phyloP scores from a whole-genome alignment of 2,888 invertebrate species.

The Drosophila kanekoi region DNA sequence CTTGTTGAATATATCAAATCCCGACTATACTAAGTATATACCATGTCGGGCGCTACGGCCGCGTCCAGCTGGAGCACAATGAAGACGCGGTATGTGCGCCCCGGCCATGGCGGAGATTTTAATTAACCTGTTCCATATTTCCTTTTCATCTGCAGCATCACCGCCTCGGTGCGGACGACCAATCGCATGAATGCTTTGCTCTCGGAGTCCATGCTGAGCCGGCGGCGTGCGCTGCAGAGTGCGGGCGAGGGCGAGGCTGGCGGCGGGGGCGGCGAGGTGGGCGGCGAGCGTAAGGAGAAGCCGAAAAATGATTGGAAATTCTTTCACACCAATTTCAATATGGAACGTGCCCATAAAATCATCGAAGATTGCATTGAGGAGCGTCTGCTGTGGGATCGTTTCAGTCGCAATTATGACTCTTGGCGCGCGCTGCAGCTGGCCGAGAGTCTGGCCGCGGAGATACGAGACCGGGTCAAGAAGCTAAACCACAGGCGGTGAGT shows the following conservation, averaged over 20 bases:
- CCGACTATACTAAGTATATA: neutral
- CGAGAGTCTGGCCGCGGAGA: slow-evolving; percentile 82
- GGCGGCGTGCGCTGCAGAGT: slow-evolving; percentile 71
- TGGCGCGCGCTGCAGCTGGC: slow-evolving; percentile 83
- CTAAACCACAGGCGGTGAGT: slow-evolving; percentile 82
- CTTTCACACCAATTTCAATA: slow-evolving; percentile 83
- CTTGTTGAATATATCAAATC: slow-evolving; percentile 5
- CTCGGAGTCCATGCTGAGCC: slow-evolving; percentile 82
- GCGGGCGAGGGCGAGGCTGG: slow-evolving; percentile 39
- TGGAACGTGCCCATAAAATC: slow-evolving; percentile 84
- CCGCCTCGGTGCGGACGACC: slow-evolving; percentile 84
- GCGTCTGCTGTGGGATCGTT: slow-evolving; percentile 84
- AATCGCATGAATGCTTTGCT: slow-evolving; percentile 84
- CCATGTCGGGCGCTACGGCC: slow-evolving; percentile 40
- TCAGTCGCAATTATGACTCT: slow-evolving; percentile 84
- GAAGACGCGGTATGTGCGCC: slow-evolving; percentile 76
- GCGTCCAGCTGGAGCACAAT: slow-evolving; percentile 81
- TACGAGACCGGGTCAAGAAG: slow-evolving; percentile 82
- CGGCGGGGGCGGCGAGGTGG: slow-evolving; percentile 47
- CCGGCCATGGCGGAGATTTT: neutral
- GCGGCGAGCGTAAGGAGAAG: slow-evolving; percentile 59
- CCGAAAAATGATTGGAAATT: slow-evolving; percentile 82
- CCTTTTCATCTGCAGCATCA: slow-evolving; percentile 75
- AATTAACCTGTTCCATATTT: slow-evolving; percentile 13
- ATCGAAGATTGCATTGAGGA: slow-evolving; percentile 83